Conservation (phyloP, 2,888 invertebrate genomes). For the Chrysolina oricalcia region DNA sequence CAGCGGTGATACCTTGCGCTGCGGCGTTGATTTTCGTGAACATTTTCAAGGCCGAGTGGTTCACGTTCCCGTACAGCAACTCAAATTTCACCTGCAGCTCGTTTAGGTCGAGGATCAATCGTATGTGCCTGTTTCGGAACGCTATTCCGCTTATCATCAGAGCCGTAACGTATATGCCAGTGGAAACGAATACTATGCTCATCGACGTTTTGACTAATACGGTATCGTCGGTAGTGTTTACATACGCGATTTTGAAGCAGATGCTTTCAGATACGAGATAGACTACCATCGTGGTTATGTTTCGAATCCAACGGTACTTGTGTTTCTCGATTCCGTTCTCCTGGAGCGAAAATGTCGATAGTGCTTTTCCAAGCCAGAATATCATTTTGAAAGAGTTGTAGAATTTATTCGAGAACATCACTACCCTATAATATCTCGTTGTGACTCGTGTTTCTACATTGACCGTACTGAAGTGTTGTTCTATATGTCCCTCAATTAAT, state of each 20-base stretch:
- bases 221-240: background rate
- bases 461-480: background rate
- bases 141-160: background rate
- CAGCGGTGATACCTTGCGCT: background rate
- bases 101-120: background rate
- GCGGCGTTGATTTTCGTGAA: background rate
- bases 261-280: background rate
- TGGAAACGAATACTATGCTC: background rate
- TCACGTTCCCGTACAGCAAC: background rate
- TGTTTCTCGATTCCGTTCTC: background rate
- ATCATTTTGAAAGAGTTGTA: background rate
- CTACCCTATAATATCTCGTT: background rate
- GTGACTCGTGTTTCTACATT: background rate
- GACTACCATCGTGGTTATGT: background rate
- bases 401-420: background rate
- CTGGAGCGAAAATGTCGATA: background rate
- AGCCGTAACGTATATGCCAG: background rate
- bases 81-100: background rate
- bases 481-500: background rate
- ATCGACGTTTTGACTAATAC: constrained; percentile 7
- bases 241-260: background rate
- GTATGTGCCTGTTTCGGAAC: constrained; percentile 10
- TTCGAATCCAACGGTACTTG: background rate
- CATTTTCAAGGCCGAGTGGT: background rate
- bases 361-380: background rate